A percentile compares a stretch with the other conserved stretches of the same genome.
phyloP scores from a whole-genome alignment of 2,113 vertebrate genomes.

The Sigmodon hispidus region DNA sequence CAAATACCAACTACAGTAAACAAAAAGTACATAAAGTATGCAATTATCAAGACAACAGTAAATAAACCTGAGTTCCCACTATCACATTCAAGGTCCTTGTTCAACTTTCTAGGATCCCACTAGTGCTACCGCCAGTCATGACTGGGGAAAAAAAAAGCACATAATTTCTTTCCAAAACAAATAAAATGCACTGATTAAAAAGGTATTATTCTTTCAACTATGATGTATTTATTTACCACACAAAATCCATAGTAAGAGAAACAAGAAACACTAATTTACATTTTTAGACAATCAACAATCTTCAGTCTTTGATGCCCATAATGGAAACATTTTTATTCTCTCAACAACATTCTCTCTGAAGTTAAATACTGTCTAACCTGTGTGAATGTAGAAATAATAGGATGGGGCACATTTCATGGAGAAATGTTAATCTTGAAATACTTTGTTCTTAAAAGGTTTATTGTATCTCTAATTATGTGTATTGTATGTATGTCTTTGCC shows the following conservation, averaged over 20 bases:
- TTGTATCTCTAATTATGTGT: neutral
- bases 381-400: neutral
- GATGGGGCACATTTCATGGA: neutral
- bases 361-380: neutral
- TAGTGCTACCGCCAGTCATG: neutral
- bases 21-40: neutral
- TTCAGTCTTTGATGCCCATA: neutral
- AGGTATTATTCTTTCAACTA: neutral
- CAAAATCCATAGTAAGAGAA: neutral
- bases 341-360: neutral
- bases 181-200: neutral
- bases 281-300: constrained; percentile 1
- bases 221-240: neutral
- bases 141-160: neutral
- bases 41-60: neutral
- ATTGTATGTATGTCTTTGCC: too few relatives aligned
- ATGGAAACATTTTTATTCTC: neutral
- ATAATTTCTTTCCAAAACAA: neutral
- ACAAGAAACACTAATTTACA: neutral
- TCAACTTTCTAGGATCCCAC: neutral
- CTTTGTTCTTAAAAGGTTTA: neutral
- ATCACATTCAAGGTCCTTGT: rapidly evolving
- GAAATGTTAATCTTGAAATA: neutral
- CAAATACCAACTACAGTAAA: neutral
- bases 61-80: too few relatives aligned